Evolutionary conservation across 2,888 invertebrate genomes (phyloP).

Genomic region (Hedychridium roseum): DNA sequence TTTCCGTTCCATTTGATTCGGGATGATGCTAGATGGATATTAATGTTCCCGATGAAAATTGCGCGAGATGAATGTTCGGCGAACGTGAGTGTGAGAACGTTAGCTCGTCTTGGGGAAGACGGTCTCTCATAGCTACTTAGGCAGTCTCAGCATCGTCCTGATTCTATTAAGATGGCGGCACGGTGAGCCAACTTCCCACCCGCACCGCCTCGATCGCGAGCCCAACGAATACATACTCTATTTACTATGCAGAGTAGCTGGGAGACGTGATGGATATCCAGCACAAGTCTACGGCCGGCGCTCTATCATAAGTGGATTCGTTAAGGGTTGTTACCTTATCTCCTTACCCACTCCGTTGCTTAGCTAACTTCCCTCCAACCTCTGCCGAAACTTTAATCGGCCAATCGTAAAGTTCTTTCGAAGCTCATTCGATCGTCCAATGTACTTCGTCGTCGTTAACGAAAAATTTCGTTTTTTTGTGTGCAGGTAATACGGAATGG

Average conservation of each 20-base stretch:
- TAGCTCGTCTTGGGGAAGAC: neutral
- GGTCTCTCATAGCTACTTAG: slow-evolving; percentile 20
- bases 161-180: slow-evolving; percentile 40
- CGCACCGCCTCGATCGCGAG: slow-evolving; percentile 14
- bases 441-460: too few species aligned
- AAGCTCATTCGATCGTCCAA: too few species aligned
- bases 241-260: slow-evolving; percentile 42
- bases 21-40: too few species aligned
- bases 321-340: slow-evolving; percentile 37
- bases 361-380: too few species aligned
- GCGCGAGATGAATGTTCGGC: too few species aligned
- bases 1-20: too few species aligned
- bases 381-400: too few species aligned
- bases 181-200: slow-evolving; percentile 10
- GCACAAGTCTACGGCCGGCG: slow-evolving; percentile 17
- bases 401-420: too few species aligned
- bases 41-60: neutral
- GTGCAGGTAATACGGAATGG: too few species aligned
- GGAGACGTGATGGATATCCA: slow-evolving; percentile 40
- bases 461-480: too few species aligned
- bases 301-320: slow-evolving; percentile 36
- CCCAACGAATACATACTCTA: slow-evolving; percentile 26
- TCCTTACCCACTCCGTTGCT: slow-evolving; percentile 13
- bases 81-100: slow-evolving; percentile 1
- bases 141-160: slow-evolving; percentile 33